Evolutionary conservation across 2,113 vertebrate genomes (phyloP), one percentile per base, ranked within the genome.

Genomic region (Tragelaphus strepsiceros): DNA sequence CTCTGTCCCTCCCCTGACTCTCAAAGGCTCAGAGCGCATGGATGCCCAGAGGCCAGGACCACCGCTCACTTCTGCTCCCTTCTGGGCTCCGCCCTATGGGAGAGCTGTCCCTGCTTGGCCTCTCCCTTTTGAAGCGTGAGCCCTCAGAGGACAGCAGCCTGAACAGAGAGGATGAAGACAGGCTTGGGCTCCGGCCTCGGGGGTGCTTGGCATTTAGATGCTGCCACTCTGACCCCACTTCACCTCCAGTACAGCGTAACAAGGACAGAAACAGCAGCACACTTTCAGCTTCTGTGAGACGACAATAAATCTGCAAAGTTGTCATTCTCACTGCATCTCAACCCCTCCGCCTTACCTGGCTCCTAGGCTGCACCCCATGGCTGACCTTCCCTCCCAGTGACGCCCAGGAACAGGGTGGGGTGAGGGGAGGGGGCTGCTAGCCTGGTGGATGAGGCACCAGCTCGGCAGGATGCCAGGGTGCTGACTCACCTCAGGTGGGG

Each of bases 401-500:
- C 8, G 14, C 22, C 64, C n/a, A 62, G 59, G 56, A 35, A 77
- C 1, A 16, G 24, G 7, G 11, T 3, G 15, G 10, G 51, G 49
- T 10, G 2, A 90, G 49, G 43, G 46, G 10, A 26, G 28, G 46
- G 24, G 85, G 4, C 39, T 22, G 15, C 78, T 8, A 0, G 8
- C 61, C 14, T 14, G 59, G 12, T 12, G 7, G 15, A 51, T 3
- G 7, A n/a, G 35, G 67, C 67, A 39, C 67, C 67, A 71, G 67
- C 67, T 71, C 1, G 5, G 67, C 0, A 5, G 67, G 71, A 43
- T 6, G 22, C 71, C 10, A 3, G 8, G 19, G 9, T 6, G 1
- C 46, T 2, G 5, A 51, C 22, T 14, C 87, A 26, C 1, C n/a
- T 49, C 49, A 7, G 35, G 10, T 0, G 3, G n/a, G 61, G n/a